Evolutionary conservation across 1,140 invertebrate genomes (phyloP), one percentile per base, ranked within the genome.

Genomic region (Anastatus disparis): DNA sequence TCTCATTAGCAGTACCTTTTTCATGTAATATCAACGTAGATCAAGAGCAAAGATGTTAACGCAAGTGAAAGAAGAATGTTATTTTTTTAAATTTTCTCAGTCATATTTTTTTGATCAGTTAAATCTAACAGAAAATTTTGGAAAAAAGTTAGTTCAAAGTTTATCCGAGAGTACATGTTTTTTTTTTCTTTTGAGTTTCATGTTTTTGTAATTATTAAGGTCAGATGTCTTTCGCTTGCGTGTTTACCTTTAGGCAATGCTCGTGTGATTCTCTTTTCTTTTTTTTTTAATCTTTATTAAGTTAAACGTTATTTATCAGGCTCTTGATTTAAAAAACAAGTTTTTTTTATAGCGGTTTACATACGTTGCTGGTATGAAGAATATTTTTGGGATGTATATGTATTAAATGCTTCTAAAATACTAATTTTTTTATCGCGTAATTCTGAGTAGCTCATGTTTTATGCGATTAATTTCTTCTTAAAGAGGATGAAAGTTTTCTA

Each of bases 21-120:
- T n/a, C n/a, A n/a, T n/a, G n/a, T n/a, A n/a, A n/a, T n/a, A n/a
- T n/a, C n/a, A n/a, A n/a, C n/a, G n/a, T n/a, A n/a, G n/a, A n/a
- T n/a, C n/a, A n/a, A n/a, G n/a, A n/a, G n/a, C n/a, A n/a, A n/a
- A n/a, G n/a, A n/a, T n/a, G n/a, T n/a, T n/a, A n/a, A n/a, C n/a
- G n/a, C n/a, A n/a, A n/a, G n/a, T n/a, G n/a, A n/a, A n/a, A n/a
- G n/a, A n/a, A n/a, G n/a, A n/a, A n/a, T n/a, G n/a, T n/a, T n/a
- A n/a, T n/a, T n/a, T n/a, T n/a, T n/a, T n/a, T n/a, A n/a, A n/a
- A n/a, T n/a, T n/a, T n/a, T n/a, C n/a, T n/a, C n/a, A n/a, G 15
- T 59, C 10, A 4, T 10, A 35, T 10, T 44, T 52, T 52, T 52
- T 52, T 29, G 53, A 56, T 56, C 53, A 29, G 35, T 56, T 56